Evolutionary conservation across 2,888 invertebrate genomes (phyloP), one percentile per base, ranked within the genome.

Genomic region (Polylopha cassiicola): DNA sequence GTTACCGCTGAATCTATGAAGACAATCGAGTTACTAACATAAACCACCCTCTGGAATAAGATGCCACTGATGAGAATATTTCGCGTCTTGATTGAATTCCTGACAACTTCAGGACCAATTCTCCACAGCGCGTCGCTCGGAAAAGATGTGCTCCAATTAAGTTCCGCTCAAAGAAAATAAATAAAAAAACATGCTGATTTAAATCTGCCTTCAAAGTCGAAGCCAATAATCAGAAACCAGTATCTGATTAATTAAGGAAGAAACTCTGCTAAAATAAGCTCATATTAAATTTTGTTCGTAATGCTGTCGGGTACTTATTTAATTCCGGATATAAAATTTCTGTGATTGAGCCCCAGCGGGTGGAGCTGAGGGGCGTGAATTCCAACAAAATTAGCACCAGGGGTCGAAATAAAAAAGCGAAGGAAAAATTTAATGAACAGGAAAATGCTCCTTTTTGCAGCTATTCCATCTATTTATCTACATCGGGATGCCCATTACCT

Each of bases 341-440:
- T 81, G 82, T 86, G 86, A 86, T 86, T 86, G 86, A 86, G 82
- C 75, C 78, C 77, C 78, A 74, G 73, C 84, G 79, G 82, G 81
- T 64, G 78, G 77, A 73, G 75, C 65, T 65, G 75, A 79, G 80
- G 86, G 86, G 86, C 86, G 86, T 84, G 86, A 87, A 87, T 86
- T 86, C 86, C 86, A 79, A 82, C 85, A 81, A 86, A 87, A 87
- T 87, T 87, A 87, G 86, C 86, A 85, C 86, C 81, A 82, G 86
- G 86, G 84, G 86, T 82, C 80, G 84, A 82, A 85, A 85, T 84
- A 84, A 85, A 85, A 85, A 84, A 81, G 79, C 80, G 80, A 82
- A 82, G 76, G 84, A 86, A 86, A 86, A 86, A 86, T 86, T 87
- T 87, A 87, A 87, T 87, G 86, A 87, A 87, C 86, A 86, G 86